Base-by-base conservation (phyloP, 2,888 invertebrate species). In the Melinaea menophilus region DNA sequence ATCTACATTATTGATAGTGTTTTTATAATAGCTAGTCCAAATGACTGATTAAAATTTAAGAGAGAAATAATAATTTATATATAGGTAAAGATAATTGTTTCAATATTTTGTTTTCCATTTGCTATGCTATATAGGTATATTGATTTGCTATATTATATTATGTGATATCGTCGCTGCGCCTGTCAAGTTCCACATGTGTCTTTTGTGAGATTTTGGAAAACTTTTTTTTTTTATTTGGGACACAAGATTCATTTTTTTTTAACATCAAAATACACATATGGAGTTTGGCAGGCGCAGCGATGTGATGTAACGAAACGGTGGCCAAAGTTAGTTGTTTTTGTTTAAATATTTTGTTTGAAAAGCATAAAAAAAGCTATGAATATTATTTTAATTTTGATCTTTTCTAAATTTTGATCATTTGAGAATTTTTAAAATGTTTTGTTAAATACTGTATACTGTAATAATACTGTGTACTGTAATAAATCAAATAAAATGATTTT, bases 401-500 rank as follows among this genome's bases (percentile, higher is more conserved):
- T 55, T 55, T 55, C 37, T 37, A 37, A 37, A 37, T 37, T 37
- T 37, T 37, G 37, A 37, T 37, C 37, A 37, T 37, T 37, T 37
- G 55, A 55, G 55, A 55, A 55, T 55, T 55, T 55, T 31, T 55
- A 55, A 55, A 55, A 55, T 55, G 34, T 33, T 55, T 55, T 55
- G 55, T 55, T 33, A 22, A 22, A 22, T 22, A 22, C 22, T 22
- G 22, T 22, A 22, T 22, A 22, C 22, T 22, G 22, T 22, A 22
- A 22, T 22, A 22, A 22, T 22, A 22, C 22, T 22, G 22, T 22
- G 22, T 22, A 22, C 22, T 22, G 22, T 22, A 22, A 22, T 22
- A 22, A 22, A 22, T 22, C 22, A 22, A 22, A 22, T 22, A 22
- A 22, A 22, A 58, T 80, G 55, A 22, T 22, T 22, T 22, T 22